A percentile compares a stretch with the other conserved stretches of the same genome.
Conservation (phyloP, 1,140 invertebrate genomes). For the Penaeus japonicus region DNA sequence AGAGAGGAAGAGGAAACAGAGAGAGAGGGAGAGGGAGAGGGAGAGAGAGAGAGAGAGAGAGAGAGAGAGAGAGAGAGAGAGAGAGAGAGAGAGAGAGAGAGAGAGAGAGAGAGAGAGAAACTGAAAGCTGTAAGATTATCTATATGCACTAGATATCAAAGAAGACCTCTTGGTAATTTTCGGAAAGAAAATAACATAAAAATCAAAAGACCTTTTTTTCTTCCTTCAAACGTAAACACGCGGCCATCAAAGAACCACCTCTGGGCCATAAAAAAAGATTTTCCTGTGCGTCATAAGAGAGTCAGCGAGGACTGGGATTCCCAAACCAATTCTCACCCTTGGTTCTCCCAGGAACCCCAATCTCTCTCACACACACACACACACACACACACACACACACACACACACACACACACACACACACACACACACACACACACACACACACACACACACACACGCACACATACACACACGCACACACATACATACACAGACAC, state of each 20-base stretch:
- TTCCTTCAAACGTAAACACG: too few relatives aligned
- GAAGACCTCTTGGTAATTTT: too few relatives aligned
- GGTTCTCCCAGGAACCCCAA: neutral
- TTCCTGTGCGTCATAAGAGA: too few relatives aligned
- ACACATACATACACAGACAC: neutral
- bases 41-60: neutral
- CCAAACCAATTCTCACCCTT: neutral
- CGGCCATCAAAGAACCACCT: too few relatives aligned
- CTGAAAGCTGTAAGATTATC: neutral
- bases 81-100: neutral
- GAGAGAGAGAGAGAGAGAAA: neutral
- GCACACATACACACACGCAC: too few relatives aligned
- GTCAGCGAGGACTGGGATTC: neutral
- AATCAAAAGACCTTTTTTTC: too few relatives aligned
- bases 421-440: neutral
- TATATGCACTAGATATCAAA: too few relatives aligned
- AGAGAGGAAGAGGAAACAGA: neutral
- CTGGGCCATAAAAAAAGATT: too few relatives aligned
- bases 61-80: neutral
- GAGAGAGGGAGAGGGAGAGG: neutral
- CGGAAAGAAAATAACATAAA: too few relatives aligned
- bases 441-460: neutral
- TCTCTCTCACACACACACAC: neutral
- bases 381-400: neutral
- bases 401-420: neutral